These are phyloP conservation scores for Boloria selene DNA, from an alignment of 2,888 invertebrate genomes.

Conservation along the genomic window DNA sequence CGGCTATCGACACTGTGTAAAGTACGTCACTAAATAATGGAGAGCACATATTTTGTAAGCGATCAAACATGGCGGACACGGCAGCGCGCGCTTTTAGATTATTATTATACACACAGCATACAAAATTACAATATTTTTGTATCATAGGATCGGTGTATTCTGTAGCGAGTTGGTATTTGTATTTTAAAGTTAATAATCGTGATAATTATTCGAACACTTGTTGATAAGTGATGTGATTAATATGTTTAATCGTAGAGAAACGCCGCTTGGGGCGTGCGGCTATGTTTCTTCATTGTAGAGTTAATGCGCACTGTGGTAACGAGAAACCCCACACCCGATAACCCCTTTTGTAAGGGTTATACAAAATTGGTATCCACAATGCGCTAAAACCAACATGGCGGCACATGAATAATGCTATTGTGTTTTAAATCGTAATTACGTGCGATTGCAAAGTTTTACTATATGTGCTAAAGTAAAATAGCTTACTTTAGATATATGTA, in stretches of 20 bases:
- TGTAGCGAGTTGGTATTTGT: conserved; percentile 77
- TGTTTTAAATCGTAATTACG: conserved; percentile 31
- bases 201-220: conserved; percentile 59
- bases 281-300: conserved; percentile 51
- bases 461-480: conserved; percentile 14
- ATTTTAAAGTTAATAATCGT: conserved; percentile 64
- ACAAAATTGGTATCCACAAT: conserved; percentile 17
- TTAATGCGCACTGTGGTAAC: conserved; percentile 27
- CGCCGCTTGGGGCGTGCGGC: conserved; percentile 76
- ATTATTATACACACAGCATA: conserved; percentile 75
- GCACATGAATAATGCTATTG: conserved; percentile 37
- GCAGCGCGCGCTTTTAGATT: conserved; percentile 73
- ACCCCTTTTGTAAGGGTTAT: conserved; percentile 16
- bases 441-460: conserved; percentile 31
- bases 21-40: conserved; percentile 32
- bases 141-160: conserved; percentile 77
- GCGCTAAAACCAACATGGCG: conserved; percentile 28
- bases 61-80: conserved; percentile 45
- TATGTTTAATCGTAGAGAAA: conserved; percentile 53
- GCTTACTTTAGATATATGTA: background rate
- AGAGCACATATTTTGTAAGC: conserved; percentile 27
- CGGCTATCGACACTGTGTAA: conserved; percentile 44
- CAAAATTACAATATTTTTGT: conserved; percentile 79
- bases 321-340: conserved; percentile 25
- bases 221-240: conserved; percentile 64